phyloP scores from a whole-genome alignment of 2,888 invertebrate species.

The Cerastis leucographa region DNA sequence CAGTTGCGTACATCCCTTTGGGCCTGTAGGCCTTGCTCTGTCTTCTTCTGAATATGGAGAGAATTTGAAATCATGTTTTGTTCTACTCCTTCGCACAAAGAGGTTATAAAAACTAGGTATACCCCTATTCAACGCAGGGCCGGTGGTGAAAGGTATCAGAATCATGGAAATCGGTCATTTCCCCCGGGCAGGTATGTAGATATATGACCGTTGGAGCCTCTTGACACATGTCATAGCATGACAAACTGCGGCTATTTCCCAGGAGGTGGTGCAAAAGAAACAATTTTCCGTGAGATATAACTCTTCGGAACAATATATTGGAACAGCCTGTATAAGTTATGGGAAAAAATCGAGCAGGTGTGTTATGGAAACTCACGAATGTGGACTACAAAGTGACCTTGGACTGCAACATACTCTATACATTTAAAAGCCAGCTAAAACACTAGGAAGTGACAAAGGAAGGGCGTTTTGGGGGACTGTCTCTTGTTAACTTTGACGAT shows the following conservation, averaged over 20 bases:
- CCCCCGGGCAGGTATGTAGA: slow-evolving; percentile 44
- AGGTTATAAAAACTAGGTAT: not conserved
- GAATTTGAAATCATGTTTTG: not conserved
- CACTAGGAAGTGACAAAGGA: no score
- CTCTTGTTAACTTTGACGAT: no score
- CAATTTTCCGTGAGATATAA: slow-evolving; percentile 46
- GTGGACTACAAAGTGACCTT: not conserved
- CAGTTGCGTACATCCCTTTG: not conserved
- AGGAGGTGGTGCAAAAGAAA: slow-evolving; percentile 41
- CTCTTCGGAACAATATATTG: slow-evolving; percentile 1
- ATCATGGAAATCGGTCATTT: slow-evolving; percentile 23
- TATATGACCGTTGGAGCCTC: slow-evolving; percentile 18
- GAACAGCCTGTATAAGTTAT: not conserved
- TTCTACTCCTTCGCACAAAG: not conserved
- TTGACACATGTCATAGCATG: slow-evolving; percentile 43
- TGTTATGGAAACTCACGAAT: not conserved
- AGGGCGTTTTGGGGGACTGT: no score
- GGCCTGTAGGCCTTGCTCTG: not conserved
- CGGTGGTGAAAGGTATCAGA: not conserved
- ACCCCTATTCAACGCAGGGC: not conserved
- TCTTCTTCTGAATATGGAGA: not conserved
- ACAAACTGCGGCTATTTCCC: slow-evolving; percentile 60
- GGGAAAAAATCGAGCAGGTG: not conserved
- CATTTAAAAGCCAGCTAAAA: not conserved
- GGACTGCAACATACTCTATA: not conserved